Base-by-base conservation (phyloP, 2,888 invertebrate species). In the Geotrupes spiniger region DNA sequence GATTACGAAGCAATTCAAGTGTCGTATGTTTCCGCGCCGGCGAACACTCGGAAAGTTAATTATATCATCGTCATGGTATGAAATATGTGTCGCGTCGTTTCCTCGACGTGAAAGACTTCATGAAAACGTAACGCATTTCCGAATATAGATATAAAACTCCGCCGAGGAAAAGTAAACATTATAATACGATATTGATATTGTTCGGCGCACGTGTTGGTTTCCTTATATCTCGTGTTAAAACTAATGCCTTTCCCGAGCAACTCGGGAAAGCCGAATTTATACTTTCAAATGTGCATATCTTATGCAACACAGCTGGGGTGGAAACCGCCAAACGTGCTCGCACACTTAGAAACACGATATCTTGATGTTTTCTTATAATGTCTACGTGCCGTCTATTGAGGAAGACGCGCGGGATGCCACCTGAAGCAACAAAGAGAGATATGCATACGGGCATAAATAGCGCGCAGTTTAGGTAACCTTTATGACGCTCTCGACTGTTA, bases 271-370 rank as follows among this genome's bases (percentile, higher is more conserved):
- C 49, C 56, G 61, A 63, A 60, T 64, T 64, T 65, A 65, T 64
- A 65, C 65, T 64, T 65, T 62, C 63, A 64, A 64, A 65, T 64
- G 63, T 62, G 62, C 61, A 63, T 64, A 62, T 63, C 63, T 63
- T 64, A 63, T 65, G 62, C 63, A 60, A 53, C 57, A 50, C 61
- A 62, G 53, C 60, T 60, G 60, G 57, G 49, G 55, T 52, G 54
- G 57, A 63, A 63, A 60, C 59, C 63, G 45, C 60, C 58, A 59
- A 62, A 63, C 64, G 64, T 64, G 64, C 58, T 54, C 54, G 47
- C 52, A 57, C 58, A 56, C 52, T 57, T 54, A 57, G 62, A 61
- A 63, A 64, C 61, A 56, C 52, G 64, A 64, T 63, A 64, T 63
- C 60, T 55, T 53, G 57, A 53, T 56, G 57, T 54, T 58, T 54